phyloP scores from a whole-genome alignment of 1,140 invertebrate species.

The Coenobita brevimanus region DNA sequence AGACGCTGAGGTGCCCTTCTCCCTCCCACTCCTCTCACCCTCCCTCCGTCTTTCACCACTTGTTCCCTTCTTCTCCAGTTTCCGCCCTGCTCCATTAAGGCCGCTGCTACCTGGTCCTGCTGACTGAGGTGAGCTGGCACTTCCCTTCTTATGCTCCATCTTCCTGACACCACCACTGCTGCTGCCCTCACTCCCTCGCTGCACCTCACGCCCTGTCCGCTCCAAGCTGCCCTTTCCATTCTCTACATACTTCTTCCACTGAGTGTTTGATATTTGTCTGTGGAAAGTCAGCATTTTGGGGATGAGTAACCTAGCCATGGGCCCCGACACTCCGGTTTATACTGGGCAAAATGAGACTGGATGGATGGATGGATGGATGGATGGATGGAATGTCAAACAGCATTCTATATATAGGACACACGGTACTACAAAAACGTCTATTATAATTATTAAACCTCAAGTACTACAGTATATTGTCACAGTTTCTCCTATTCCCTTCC shows the following conservation, averaged over 20 bases:
- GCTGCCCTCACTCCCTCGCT: constrained; percentile 33
- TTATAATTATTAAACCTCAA: no score
- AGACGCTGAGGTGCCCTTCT: constrained; percentile 17
- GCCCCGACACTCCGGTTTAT: no score
- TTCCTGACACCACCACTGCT: constrained; percentile 51
- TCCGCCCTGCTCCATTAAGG: constrained; percentile 33
- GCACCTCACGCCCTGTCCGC: constrained; percentile 49
- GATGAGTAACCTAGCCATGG: no score
- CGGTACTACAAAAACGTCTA: no score
- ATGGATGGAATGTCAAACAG: no score
- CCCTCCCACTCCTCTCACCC: constrained; percentile 55
- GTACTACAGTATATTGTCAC: no score
- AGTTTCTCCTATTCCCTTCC: no score
- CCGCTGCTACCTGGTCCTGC: constrained; percentile 44
- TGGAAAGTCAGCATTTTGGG: constrained; percentile 17
- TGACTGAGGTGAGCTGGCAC: constrained; percentile 53
- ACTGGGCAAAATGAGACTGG: no score
- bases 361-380: no score
- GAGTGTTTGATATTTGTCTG: constrained; percentile 76
- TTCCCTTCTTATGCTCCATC: constrained; percentile 67
- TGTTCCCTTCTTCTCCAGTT: constrained; percentile 64
- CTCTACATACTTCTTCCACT: constrained; percentile 78
- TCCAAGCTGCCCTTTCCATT: constrained; percentile 71
- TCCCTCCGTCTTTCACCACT: constrained; percentile 61
- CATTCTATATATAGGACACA: no score